Evolutionary conservation across 2,888 invertebrate genomes (phyloP).

Genomic region (Clusia tigrina): DNA sequence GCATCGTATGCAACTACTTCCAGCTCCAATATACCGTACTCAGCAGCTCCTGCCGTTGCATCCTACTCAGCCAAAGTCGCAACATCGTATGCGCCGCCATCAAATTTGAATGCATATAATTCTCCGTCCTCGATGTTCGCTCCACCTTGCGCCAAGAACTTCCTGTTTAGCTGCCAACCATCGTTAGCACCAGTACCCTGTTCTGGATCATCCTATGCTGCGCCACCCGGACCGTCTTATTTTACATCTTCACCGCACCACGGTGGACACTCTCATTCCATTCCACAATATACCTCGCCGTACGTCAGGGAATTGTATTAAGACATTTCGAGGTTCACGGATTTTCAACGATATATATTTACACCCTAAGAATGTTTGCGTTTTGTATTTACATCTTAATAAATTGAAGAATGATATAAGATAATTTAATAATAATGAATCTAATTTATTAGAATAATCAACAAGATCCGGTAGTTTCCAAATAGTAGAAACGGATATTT

Average conservation of each 20-base stretch:
- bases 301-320: conserved; percentile 46
- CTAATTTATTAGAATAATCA: too few relatives aligned
- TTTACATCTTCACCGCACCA: conserved; percentile 33
- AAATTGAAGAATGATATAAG: too few relatives aligned
- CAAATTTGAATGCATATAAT: conserved; percentile 5
- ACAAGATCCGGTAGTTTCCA: too few relatives aligned
- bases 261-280: conserved; percentile 53
- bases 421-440: too few relatives aligned
- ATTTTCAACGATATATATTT: background rate
- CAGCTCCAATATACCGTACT: conserved; percentile 32
- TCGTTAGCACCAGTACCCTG: conserved; percentile 55
- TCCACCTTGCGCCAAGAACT: conserved; percentile 56
- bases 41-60: conserved; percentile 41
- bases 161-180: conserved; percentile 58
- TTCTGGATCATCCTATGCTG: conserved; percentile 38
- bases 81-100: conserved; percentile 24
- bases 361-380: background rate
- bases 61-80: conserved; percentile 36
- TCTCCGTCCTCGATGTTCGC: conserved; percentile 39
- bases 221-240: conserved; percentile 11
- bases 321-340: background rate
- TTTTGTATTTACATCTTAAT: too few relatives aligned
- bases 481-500: too few relatives aligned
- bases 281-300: conserved; percentile 51
- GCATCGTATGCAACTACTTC: conserved; percentile 27